Evolutionary conservation across 2,888 invertebrate genomes (phyloP).

Genomic region (Synergus umbraculus): DNA sequence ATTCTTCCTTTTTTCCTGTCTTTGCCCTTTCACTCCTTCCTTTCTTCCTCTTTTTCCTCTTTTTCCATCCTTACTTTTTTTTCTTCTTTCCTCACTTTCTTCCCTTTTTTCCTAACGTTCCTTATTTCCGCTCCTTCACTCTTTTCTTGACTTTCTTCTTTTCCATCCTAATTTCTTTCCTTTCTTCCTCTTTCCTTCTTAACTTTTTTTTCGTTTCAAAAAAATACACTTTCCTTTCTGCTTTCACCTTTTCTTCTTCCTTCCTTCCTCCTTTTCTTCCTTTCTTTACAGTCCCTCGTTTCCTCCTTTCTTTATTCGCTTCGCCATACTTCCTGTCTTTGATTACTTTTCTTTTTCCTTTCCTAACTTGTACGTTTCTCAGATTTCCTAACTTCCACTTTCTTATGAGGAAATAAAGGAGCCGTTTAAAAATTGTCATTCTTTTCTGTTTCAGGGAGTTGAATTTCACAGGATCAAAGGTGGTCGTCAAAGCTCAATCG

Average conservation of each 20-base stretch:
- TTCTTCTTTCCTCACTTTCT: too few relatives aligned
- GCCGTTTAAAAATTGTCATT: not conserved
- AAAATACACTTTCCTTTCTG: too few relatives aligned
- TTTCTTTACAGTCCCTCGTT: too few relatives aligned
- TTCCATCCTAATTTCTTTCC: too few relatives aligned
- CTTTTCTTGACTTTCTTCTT: too few relatives aligned
- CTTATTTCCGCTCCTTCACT: too few relatives aligned
- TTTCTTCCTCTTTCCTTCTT: too few relatives aligned
- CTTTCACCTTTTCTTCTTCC: too few relatives aligned
- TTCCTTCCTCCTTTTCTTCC: too few relatives aligned
- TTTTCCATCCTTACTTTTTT: not conserved
- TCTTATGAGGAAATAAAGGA: not conserved
- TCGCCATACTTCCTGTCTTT: not conserved
- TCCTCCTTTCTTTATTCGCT: not conserved
- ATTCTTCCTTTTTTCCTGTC: not conserved
- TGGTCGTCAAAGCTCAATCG: conserved; percentile 65
- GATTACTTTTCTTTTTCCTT: not conserved
- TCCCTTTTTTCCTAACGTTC: too few relatives aligned
- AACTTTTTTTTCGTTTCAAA: too few relatives aligned
- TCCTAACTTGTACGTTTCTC: too few relatives aligned
- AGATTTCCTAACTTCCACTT: not conserved
- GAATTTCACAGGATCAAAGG: conserved; percentile 65
- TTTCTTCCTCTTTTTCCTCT: not conserved
- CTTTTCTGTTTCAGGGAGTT: conserved; percentile 62
- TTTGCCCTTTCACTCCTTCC: not conserved